phyloP scores from a whole-genome alignment of 2,113 vertebrate species.

The Xenopus borealis region DNA sequence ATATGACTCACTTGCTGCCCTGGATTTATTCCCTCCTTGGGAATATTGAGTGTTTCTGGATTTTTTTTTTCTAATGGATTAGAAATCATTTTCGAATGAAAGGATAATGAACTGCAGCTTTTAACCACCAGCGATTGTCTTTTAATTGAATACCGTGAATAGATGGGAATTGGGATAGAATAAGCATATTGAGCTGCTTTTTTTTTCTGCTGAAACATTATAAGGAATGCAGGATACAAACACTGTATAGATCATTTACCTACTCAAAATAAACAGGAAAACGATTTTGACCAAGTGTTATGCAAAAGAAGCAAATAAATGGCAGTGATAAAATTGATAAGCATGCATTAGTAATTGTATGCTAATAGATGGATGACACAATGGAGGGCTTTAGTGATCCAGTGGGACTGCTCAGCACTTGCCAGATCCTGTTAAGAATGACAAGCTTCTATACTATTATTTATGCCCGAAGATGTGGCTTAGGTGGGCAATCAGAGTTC shows the following conservation, averaged over 20 bases:
- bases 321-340: too few relatives aligned
- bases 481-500: too few relatives aligned
- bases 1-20: slow-evolving; percentile 36
- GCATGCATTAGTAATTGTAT: too few relatives aligned
- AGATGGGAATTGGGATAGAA: neutral
- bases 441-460: too few relatives aligned
- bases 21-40: slow-evolving; percentile 38
- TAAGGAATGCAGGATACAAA: neutral
- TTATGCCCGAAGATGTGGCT: too few relatives aligned
- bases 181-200: neutral
- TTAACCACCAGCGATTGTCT: slow-evolving; percentile 30
- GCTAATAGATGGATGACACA: too few relatives aligned
- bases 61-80: slow-evolving; percentile 35
- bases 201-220: neutral
- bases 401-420: too few relatives aligned
- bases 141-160: slow-evolving; percentile 24
- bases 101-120: slow-evolving; percentile 23
- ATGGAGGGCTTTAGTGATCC: too few relatives aligned
- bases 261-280: neutral
- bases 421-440: too few relatives aligned
- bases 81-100: slow-evolving; percentile 35
- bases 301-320: too few relatives aligned
- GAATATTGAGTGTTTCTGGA: slow-evolving; percentile 40
- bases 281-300: neutral
- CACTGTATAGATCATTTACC: neutral